Percentiles rank a stretch among this genome's conserved stretches.
These are phyloP conservation scores for Clarias macrocephalus DNA, from an alignment of 2,113 vertebrate genomes.

Conservation along the genomic window DNA sequence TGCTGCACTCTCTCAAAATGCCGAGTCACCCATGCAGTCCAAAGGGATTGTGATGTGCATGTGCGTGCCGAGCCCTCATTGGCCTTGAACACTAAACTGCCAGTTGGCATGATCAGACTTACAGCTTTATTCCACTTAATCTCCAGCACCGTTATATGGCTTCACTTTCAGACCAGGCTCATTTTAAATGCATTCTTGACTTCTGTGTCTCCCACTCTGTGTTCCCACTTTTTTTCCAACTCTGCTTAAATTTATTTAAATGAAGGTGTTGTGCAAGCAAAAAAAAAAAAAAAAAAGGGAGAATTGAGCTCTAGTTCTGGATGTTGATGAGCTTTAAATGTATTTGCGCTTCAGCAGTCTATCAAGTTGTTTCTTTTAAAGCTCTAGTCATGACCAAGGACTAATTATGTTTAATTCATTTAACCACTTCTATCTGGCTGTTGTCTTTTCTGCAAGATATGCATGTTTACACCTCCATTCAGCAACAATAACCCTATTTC, in stretches of 20 bases:
- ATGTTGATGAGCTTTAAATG: neutral
- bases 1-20: neutral
- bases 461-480: neutral
- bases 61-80: neutral
- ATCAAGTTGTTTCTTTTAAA: neutral
- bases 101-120: slow-evolving; percentile 41
- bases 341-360: neutral
- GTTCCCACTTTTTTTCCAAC: neutral
- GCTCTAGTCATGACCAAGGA: neutral
- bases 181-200: neutral
- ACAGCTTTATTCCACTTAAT: neutral
- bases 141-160: neutral
- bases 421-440: neutral
- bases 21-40: slow-evolving; percentile 2
- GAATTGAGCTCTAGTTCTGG: neutral
- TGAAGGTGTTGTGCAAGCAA: neutral
- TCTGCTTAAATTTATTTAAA: slow-evolving; percentile 31
- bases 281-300: neutral
- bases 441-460: neutral
- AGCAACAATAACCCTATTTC: neutral
- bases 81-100: slow-evolving; percentile 26
- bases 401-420: neutral
- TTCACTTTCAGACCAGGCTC: neutral
- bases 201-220: neutral
- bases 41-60: neutral